Conservation (phyloP, 2,113 vertebrate genomes). For the Marmota flaviventris region DNA sequence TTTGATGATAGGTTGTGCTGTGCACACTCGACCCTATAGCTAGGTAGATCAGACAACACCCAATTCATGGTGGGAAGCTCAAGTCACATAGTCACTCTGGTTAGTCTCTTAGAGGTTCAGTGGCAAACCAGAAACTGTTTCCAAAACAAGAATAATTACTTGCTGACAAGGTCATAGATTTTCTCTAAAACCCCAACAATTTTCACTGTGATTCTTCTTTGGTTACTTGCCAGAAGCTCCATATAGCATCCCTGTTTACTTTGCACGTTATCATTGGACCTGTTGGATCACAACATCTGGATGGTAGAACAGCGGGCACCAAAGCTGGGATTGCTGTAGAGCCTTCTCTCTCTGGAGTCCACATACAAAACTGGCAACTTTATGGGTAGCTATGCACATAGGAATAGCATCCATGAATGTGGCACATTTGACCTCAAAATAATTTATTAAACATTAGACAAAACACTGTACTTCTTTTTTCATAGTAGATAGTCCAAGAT, state of each 20-base stretch:
- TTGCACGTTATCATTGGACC: background rate
- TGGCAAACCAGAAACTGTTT: background rate
- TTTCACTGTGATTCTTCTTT: background rate
- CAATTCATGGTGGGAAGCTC: background rate
- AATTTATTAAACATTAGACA: background rate
- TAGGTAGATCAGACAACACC: background rate
- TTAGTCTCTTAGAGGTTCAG: background rate
- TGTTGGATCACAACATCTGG: background rate
- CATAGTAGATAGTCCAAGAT: background rate
- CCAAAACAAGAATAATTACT: background rate
- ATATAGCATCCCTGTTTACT: background rate
- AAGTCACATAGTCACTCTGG: background rate
- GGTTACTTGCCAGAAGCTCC: background rate
- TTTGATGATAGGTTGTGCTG: background rate
- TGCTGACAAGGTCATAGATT: background rate
- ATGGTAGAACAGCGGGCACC: background rate
- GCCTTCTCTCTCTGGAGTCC: background rate
- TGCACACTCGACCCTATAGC: background rate
- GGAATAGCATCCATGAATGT: background rate
- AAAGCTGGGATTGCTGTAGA: background rate
- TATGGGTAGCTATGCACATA: background rate
- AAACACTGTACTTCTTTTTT: background rate
- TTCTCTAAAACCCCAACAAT: background rate
- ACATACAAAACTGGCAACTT: background rate
- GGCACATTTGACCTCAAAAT: background rate